Conservation (phyloP, 23 tunicate species). For the Ciona savignyi region DNA sequence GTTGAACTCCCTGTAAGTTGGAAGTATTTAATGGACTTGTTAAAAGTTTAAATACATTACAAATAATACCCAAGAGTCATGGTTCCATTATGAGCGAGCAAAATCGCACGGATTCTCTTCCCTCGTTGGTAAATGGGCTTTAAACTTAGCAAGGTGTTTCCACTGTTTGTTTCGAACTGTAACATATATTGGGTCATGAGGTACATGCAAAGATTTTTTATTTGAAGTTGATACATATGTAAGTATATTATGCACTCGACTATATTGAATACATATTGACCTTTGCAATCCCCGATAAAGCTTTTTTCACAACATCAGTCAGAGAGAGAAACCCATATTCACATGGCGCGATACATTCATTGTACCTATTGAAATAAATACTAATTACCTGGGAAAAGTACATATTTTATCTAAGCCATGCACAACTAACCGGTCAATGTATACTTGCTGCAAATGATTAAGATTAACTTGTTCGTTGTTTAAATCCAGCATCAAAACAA, state of each 20-base stretch:
- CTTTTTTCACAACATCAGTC: conserved; percentile 44
- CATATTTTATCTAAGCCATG: too few relatives aligned
- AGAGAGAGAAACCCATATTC: conserved; percentile 64
- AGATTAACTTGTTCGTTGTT: conserved; percentile 18
- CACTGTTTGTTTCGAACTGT: neutral
- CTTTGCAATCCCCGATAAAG: conserved; percentile 56
- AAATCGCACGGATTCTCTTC: conserved; percentile 30
- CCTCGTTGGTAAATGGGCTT: conserved; percentile 61
- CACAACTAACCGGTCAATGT: conserved; percentile 29
- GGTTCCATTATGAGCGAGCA: conserved; percentile 41
- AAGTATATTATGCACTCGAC: too few relatives aligned
- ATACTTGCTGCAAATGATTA: conserved; percentile 33
- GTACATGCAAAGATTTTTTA: too few relatives aligned
- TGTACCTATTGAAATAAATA: conserved; percentile 19
- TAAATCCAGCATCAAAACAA: conserved; percentile 45
- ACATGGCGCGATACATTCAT: conserved; percentile 32
- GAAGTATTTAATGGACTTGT: neutral
- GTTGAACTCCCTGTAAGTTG: conserved; percentile 46
- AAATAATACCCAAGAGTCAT: conserved; percentile 62
- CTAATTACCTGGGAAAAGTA: neutral
- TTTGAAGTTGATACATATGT: too few relatives aligned
- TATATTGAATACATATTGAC: conserved; percentile 16
- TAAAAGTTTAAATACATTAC: neutral
- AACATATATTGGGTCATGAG: too few relatives aligned
- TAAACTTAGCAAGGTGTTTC: conserved; percentile 13